phyloP scores from a whole-genome alignment of 1,140 invertebrate species.

The Drosophila nikananu region DNA sequence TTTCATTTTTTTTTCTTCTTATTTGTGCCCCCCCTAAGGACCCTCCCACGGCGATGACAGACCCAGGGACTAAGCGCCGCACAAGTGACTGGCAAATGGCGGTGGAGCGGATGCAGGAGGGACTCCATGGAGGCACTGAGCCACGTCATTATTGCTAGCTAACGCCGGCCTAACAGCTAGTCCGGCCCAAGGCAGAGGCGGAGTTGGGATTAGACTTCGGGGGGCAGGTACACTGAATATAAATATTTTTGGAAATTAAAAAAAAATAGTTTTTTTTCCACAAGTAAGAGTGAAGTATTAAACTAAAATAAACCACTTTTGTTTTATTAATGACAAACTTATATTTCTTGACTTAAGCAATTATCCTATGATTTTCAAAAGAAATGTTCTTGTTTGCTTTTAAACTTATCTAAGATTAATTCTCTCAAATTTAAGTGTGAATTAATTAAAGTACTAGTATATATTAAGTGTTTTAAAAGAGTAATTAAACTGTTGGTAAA shows the following conservation, averaged over 20 bases:
- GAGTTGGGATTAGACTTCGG: background rate
- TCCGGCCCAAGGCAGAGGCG: conserved; percentile 12
- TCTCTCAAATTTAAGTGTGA: background rate
- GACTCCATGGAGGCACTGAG: background rate
- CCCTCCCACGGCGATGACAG: conserved; percentile 36
- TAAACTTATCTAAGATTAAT: background rate
- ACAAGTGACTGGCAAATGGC: conserved; percentile 22
- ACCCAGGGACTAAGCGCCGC: conserved; percentile 48
- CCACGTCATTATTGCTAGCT: conserved; percentile 62
- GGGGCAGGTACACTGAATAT: background rate
- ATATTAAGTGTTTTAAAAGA: background rate
- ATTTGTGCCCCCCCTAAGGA: background rate
- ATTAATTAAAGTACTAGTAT: too few relatives aligned
- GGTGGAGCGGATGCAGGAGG: background rate
- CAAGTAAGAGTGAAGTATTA: too few relatives aligned
- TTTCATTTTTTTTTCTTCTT: conserved; percentile 3
- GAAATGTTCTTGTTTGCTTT: background rate
- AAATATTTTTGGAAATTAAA: background rate
- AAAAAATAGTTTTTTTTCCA: background rate
- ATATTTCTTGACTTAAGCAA: background rate
- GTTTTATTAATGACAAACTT: too few relatives aligned
- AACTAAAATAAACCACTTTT: too few relatives aligned
- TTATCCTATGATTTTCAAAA: background rate
- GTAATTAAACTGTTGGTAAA: background rate
- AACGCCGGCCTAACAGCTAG: conserved; percentile 59